Percentiles rank a stretch among this genome's conserved stretches.
These are phyloP conservation scores for Machimus atricapillus DNA, from an alignment of 2,888 invertebrate genomes.

Conservation along the genomic window DNA sequence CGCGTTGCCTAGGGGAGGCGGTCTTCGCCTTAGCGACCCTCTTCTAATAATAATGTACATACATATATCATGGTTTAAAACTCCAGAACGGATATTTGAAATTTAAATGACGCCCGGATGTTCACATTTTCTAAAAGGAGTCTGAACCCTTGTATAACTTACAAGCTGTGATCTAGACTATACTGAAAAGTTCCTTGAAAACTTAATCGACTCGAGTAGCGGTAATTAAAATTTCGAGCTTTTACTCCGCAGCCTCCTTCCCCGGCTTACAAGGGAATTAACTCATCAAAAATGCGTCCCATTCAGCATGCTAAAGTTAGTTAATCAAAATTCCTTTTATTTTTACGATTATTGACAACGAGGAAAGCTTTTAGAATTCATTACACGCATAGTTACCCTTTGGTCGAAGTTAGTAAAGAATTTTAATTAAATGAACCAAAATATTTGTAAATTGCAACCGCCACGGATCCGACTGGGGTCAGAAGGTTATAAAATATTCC, in stretches of 20 bases:
- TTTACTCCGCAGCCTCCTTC: background rate
- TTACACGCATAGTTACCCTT: constrained; percentile 33
- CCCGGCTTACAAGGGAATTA: background rate
- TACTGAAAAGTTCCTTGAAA: background rate
- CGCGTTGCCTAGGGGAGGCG: no score
- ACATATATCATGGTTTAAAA: background rate
- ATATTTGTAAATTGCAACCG: constrained; percentile 2
- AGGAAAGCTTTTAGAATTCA: constrained; percentile 27
- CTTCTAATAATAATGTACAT: no score
- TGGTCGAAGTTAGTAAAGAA: constrained; percentile 21
- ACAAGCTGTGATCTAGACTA: background rate
- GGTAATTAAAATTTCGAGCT: background rate
- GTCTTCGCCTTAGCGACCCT: no score
- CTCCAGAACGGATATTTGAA: background rate
- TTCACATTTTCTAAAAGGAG: background rate
- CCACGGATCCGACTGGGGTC: background rate
- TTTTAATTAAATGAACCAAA: constrained; percentile 27
- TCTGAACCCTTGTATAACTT: background rate
- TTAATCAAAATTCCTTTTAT: constrained; percentile 30
- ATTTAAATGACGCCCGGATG: background rate
- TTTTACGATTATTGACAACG: constrained; percentile 21
- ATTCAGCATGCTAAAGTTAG: background rate
- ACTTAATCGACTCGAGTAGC: background rate
- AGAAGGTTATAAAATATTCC: background rate
- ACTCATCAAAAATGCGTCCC: constrained; percentile 8